Evolutionary conservation across 1,140 invertebrate genomes (phyloP), one percentile per base, ranked within the genome.

Genomic region (Drosophila tristis): DNA sequence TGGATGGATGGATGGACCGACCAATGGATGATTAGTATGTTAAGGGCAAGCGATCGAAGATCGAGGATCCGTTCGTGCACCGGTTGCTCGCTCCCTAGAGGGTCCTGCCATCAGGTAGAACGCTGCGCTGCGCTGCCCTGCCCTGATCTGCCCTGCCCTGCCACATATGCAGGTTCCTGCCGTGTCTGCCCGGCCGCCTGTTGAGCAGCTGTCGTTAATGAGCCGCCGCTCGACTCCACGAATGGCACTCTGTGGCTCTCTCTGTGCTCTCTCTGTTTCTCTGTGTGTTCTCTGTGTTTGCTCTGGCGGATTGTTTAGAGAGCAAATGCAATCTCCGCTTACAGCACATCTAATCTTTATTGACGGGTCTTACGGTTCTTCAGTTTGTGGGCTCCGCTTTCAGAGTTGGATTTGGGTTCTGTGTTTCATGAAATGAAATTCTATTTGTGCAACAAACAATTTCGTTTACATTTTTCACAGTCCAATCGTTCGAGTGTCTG

Each of bases 161-260:
- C 31, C 31, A 31, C 31, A 31, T 31, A 31, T 31, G 8, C 31
- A 60, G 47, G 47, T 63, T 59, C 53, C 15, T 26, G 26, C 35
- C 23, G 47, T 29, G 64, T 51, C 42, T 26, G 45, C 5, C n/a
- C 15, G 43, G 4, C 57, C 23, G 70, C 35, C 73, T 47, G 62
- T 68, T 75, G 84, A 89, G 84, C 82, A 87, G 84, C 82, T 87
- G 82, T 87, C 82, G 82, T 73, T 87, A 89, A 89, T 87, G 84
- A 87, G 68, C 78, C 63, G 3, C 31, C 8, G 31, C 31, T 64
- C 56, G 53, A 44, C 9, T 61, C 60, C 44, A 66, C 53, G 50
- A 49, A 61, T 2, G 42, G 29, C 39, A 26, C 35, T 43, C 26
- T 56, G 64, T 43, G 50, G n/a, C n/a, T 58, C 25, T 48, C 39